These are phyloP conservation scores for Amiota minor DNA, from an alignment of 2,888 invertebrate species.

Conservation along the genomic window DNA sequence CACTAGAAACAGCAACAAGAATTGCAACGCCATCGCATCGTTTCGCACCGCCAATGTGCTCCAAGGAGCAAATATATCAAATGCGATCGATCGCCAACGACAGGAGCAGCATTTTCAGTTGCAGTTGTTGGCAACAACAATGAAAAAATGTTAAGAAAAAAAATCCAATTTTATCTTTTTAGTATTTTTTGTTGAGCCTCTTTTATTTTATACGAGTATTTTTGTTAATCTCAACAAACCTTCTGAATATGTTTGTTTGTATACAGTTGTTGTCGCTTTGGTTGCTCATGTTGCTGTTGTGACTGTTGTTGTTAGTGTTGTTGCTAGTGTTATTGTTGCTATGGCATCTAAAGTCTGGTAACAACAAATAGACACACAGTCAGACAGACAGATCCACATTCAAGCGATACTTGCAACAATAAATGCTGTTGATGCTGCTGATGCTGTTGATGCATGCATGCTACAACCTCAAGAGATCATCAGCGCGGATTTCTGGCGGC, in stretches of 20 bases:
- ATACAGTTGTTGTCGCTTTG: conserved; percentile 34
- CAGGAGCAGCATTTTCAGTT: conserved; percentile 60
- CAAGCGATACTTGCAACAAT: no score
- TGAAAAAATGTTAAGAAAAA: conserved; percentile 1
- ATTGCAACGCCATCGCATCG: conserved; percentile 28
- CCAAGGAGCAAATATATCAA: conserved; percentile 69
- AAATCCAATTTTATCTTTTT: conserved; percentile 67
- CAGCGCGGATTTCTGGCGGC: no score
- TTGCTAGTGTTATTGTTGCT: not conserved
- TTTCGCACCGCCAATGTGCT: conserved; percentile 43
- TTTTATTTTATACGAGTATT: conserved; percentile 54
- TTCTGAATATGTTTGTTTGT: conserved; percentile 5
- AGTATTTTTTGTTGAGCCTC: conserved; percentile 45
- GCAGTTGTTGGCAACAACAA: conserved; percentile 32
- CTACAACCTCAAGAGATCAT: conserved; percentile 50
- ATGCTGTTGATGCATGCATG: conserved; percentile 51
- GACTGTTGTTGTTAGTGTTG: not conserved
- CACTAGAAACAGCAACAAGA: conserved; percentile 14
- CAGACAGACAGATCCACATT: no score
- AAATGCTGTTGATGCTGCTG: not conserved
- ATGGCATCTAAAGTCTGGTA: not conserved
- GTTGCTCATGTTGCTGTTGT: conserved; percentile 8
- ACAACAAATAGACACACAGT: no score
- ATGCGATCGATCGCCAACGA: conserved; percentile 70
- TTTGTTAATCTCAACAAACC: conserved; percentile 48